A percentile compares a stretch with the other conserved stretches of the same genome.
Evolutionary conservation across 2,113 vertebrate species (phyloP).

Genomic region (Poeciliopsis prolifica): DNA sequence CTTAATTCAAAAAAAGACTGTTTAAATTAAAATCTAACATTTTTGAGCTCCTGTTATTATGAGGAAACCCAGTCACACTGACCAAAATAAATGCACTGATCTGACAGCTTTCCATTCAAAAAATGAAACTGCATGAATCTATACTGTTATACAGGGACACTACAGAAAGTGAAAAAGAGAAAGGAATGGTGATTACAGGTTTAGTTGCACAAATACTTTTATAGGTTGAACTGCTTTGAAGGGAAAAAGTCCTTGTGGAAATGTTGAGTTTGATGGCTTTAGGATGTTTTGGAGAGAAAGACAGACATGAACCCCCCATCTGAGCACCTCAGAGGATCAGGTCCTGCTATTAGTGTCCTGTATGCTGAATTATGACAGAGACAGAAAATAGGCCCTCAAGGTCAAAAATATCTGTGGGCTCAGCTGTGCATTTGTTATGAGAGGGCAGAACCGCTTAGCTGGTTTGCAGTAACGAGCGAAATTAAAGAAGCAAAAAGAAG

Average conservation of each 20-base stretch:
- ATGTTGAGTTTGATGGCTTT: background rate
- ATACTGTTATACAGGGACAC: background rate
- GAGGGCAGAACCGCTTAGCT: background rate
- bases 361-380: constrained; percentile 50
- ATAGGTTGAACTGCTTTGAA: background rate
- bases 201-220: background rate
- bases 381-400: constrained; percentile 36
- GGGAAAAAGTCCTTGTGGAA: background rate
- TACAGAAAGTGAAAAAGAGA: background rate
- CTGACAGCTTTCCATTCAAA: background rate
- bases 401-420: constrained; percentile 19
- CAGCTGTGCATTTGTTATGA: constrained; percentile 2
- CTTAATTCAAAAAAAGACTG: too few species aligned
- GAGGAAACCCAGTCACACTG: too few species aligned
- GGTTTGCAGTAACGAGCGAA: background rate
- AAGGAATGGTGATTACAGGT: background rate
- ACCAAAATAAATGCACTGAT: background rate
- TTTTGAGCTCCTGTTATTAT: too few species aligned
- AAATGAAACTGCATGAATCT: background rate
- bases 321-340: constrained; percentile 47
- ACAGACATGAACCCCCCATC: constrained; percentile 2
- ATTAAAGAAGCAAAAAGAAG: background rate
- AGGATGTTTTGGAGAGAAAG: background rate
- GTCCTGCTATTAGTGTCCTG: constrained; percentile 23
- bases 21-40: too few species aligned